These are phyloP conservation scores for Mionectes macconnelli DNA, from an alignment of 2,113 vertebrate species.

Conservation along the genomic window DNA sequence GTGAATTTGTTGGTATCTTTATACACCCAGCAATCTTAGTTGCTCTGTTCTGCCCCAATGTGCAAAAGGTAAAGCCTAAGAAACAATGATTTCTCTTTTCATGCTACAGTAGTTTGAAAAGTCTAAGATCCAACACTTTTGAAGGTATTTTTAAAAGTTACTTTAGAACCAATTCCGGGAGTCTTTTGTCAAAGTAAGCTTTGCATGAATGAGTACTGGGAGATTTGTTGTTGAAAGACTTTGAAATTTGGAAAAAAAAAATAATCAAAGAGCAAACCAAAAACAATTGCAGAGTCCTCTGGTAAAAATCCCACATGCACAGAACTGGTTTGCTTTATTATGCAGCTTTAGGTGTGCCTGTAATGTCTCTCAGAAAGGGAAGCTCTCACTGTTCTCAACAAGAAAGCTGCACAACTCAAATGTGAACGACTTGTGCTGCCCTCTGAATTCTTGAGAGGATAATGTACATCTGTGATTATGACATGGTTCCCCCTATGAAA, in stretches of 20 bases:
- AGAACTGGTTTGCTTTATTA: background rate
- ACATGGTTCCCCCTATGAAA: background rate
- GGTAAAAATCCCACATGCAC: background rate
- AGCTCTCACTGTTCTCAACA: background rate
- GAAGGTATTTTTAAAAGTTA: background rate
- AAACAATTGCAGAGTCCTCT: background rate
- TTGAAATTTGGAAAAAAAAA: background rate
- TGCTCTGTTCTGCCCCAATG: background rate
- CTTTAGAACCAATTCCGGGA: background rate
- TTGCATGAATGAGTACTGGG: background rate
- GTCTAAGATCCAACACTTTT: background rate
- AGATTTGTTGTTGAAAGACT: background rate
- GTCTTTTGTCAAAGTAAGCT: background rate
- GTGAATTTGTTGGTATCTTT: slow-evolving; percentile 1
- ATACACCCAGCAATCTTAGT: background rate
- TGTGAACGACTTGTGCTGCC: background rate
- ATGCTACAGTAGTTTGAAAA: background rate
- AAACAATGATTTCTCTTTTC: background rate
- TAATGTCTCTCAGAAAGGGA: background rate
- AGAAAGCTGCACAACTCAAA: background rate
- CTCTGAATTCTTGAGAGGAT: background rate
- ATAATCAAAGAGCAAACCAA: background rate
- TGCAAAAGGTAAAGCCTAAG: slow-evolving; percentile 15
- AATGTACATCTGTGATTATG: background rate
- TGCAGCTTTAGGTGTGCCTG: background rate